Base-by-base conservation (phyloP, 2,797 vertebrate genomes). In the Characodon lateralis region DNA sequence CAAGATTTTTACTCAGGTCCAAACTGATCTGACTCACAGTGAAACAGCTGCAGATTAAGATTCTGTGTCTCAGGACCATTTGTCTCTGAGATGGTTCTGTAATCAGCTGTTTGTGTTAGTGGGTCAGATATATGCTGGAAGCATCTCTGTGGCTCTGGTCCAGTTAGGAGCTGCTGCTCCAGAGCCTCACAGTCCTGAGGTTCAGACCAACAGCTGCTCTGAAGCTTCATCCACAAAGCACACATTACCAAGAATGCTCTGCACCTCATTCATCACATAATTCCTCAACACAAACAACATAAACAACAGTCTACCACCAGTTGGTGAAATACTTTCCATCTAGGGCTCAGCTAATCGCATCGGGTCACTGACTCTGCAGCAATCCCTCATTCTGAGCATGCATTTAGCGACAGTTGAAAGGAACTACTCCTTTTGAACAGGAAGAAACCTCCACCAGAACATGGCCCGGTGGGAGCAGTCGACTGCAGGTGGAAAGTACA, bases 181-280 rank as follows among this genome's bases (percentile, higher is more conserved):
- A 43, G 41, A 43, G 41, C 43, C 43, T 51, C 46, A 48, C 8
- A 48, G 48, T 50, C 48, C 46, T 59, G 58, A 59, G 58, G 58
- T 59, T 59, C 58, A 59, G 56, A 59, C 12, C 59, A 31, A n/a
- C 59, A 61, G 61, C 61, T 65, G 61, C 61, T 65, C 28, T 10
- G 31, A 39, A 18, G 31, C 51, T 53, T 16, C 9, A 3, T 9
- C 12, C 12, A 48, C 46, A 2, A 9, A 9, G 2, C 35, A 35
- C 8, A 16, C 61, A 65, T 39, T 65, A 39, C 61, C 61, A 31
- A 65, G 61, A 65, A 65, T 35, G 20, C 61, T 65, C 61, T 65
- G 61, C 18, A 55, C 18, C 20, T 22, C 53, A 65, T 18, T 61
- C 1, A 31, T 18, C 28, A 7, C 6, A 31, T 61, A 5, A 61